Conservation (phyloP, 2,113 vertebrate species). For the Oreocharis arfaki region DNA sequence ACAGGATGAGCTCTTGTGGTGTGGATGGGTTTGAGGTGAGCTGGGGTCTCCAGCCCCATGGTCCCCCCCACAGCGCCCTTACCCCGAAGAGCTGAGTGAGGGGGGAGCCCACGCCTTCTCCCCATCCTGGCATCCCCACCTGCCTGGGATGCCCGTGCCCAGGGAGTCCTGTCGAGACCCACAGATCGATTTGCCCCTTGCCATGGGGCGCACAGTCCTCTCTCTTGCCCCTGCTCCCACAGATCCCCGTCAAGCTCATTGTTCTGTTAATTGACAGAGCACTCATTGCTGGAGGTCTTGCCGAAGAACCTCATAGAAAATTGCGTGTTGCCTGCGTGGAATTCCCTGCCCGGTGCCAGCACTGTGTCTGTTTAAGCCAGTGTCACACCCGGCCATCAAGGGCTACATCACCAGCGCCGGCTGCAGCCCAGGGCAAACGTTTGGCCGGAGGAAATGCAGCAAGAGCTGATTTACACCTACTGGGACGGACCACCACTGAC, state of each 20-base stretch:
- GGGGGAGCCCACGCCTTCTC: neutral
- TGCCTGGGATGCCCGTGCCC: neutral
- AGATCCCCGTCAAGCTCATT: neutral
- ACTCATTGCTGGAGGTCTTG: neutral
- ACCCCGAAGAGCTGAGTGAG: neutral
- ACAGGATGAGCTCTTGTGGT: rapidly evolving
- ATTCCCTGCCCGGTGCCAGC: neutral
- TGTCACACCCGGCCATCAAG: neutral
- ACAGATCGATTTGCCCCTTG: neutral
- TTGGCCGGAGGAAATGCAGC: neutral
- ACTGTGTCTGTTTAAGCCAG: neutral
- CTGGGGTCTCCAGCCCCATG: rapidly evolving
- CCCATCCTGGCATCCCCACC: neutral
- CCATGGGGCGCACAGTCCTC: rapidly evolving
- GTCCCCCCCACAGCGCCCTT: no score
- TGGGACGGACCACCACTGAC: neutral
- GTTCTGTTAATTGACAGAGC: neutral
- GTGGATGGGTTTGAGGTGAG: neutral
- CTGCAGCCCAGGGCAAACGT: neutral
- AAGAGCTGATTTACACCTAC: neutral
- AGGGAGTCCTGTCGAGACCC: neutral
- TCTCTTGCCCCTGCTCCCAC: neutral
- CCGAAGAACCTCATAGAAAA: slow-evolving; percentile 1
- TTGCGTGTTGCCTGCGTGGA: neutral
- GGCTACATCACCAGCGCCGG: neutral